Evolutionary conservation across 1,140 invertebrate genomes (phyloP), one percentile per base, ranked within the genome.

Genomic region (Anastatus disparis): DNA sequence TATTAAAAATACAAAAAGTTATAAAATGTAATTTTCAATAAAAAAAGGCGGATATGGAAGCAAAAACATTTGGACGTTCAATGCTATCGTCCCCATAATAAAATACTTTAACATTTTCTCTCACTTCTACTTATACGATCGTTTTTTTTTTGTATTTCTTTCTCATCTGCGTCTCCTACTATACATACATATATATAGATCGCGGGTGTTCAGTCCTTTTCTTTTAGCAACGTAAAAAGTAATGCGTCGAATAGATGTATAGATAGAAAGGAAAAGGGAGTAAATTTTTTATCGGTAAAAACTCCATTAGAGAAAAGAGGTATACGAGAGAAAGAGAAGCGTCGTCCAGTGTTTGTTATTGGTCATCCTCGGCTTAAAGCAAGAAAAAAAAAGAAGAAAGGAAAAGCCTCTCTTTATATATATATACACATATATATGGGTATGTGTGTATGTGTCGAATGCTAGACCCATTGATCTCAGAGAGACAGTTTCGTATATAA

Each of bases 221-320:
- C n/a, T n/a, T n/a, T n/a, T n/a, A n/a, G n/a, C n/a, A n/a, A n/a
- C n/a, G n/a, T n/a, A n/a, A n/a, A n/a, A n/a, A n/a, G n/a, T n/a
- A n/a, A n/a, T n/a, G n/a, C n/a, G n/a, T n/a, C n/a, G n/a, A n/a
- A n/a, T n/a, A n/a, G n/a, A n/a, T n/a, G n/a, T n/a, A n/a, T n/a
- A n/a, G n/a, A n/a, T n/a, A n/a, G n/a, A n/a, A n/a, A n/a, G n/a
- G n/a, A n/a, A 73, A 77, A 77, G 74, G 76, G 78, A 83, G 80
- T 85, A 82, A 83, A 85, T 85, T 85, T 85, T 85, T 85, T 85
- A 85, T 84, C 82, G 79, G 80, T 84, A 81, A 85, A 85, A 85
- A 85, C 82, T 84, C 82, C 82, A 85, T 84, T 85, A 85, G 82
- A 82, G 82, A 79, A 79, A 82, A n/a, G n/a, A n/a, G n/a, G n/a